Percentiles rank a stretch among this genome's conserved stretches.
Evolutionary conservation across 2,113 vertebrate species (phyloP).

Genomic region (Pleuronectes platessa): DNA sequence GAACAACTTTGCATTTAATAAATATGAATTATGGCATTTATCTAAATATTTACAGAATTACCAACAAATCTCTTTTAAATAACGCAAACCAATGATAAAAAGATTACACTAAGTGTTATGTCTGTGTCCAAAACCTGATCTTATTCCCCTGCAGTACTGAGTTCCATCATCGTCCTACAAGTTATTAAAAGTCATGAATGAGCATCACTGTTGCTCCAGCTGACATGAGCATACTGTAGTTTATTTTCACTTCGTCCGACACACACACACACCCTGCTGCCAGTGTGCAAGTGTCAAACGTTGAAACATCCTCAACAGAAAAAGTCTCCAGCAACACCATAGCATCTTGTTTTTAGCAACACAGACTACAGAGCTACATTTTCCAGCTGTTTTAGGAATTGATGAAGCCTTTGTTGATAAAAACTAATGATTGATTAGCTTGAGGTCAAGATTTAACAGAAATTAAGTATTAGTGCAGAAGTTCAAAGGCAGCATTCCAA

Average conservation of each 20-base stretch:
- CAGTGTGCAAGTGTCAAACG: too few relatives aligned
- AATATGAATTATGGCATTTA: background rate
- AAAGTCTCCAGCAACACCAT: too few relatives aligned
- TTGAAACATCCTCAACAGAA: too few relatives aligned
- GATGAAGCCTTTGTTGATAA: too few relatives aligned
- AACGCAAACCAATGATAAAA: background rate
- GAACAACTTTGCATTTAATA: conserved; percentile 23
- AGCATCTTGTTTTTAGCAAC: too few relatives aligned
- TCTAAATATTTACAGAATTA: background rate
- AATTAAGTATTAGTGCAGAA: background rate
- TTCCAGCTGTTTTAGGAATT: too few relatives aligned
- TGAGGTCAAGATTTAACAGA: background rate
- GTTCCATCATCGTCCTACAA: background rate
- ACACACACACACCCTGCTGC: background rate
- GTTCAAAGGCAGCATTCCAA: background rate
- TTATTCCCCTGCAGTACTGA: background rate
- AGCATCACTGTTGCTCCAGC: background rate
- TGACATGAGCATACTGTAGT: background rate
- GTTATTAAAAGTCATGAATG: background rate
- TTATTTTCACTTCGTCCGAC: background rate
- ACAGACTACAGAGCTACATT: too few relatives aligned
- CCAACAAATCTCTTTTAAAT: background rate
- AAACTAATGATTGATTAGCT: background rate
- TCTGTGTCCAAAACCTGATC: background rate
- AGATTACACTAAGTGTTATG: background rate